These are phyloP conservation scores for Pteronura brasiliensis DNA, from an alignment of 2,113 vertebrate species.

Conservation along the genomic window DNA sequence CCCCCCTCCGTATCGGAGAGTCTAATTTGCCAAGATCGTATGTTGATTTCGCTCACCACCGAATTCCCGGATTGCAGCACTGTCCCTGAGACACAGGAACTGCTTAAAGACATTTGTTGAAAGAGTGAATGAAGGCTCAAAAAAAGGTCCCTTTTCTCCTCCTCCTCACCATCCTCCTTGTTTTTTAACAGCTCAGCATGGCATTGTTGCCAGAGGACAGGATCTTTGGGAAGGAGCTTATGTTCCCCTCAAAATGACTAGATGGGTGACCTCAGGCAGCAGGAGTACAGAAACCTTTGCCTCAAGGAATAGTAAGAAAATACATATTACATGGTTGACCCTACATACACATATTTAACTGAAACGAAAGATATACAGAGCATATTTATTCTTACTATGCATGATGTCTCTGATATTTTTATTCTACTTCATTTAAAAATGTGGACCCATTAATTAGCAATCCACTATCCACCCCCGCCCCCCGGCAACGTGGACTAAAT, in stretches of 20 bases:
- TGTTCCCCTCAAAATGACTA: background rate
- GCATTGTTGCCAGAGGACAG: background rate
- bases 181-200: background rate
- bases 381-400: background rate
- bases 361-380: background rate
- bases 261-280: background rate
- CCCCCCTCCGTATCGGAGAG: background rate
- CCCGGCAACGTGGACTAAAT: background rate
- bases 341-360: background rate
- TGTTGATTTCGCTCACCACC: background rate
- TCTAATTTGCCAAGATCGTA: background rate
- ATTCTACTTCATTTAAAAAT: background rate
- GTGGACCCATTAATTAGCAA: background rate
- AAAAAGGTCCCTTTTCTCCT: background rate
- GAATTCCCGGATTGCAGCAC: background rate
- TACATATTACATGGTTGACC: background rate
- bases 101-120: background rate
- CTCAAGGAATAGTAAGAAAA: background rate
- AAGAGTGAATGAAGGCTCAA: background rate
- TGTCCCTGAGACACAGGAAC: background rate
- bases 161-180: too few relatives aligned
- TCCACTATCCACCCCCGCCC: background rate
- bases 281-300: background rate
- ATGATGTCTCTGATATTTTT: background rate
- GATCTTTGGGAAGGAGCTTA: background rate